Conservation (phyloP, 2,113 vertebrate species). For the Paracyprichromis sp. region DNA sequence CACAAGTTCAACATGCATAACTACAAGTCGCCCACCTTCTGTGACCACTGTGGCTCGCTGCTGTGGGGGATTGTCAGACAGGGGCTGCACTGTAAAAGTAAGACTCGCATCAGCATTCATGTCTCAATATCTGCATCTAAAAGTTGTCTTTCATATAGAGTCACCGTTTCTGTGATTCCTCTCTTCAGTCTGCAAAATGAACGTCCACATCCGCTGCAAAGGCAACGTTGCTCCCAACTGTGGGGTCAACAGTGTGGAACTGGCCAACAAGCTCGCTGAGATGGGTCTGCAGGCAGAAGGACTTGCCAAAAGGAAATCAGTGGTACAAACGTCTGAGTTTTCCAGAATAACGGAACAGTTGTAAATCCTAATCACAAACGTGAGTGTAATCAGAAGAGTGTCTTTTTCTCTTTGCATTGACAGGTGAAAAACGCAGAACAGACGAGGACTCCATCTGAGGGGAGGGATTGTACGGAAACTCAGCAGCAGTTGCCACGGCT, state of each 20-base stretch:
- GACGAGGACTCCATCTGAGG: slow-evolving; percentile 53
- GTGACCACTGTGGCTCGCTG: slow-evolving; percentile 94
- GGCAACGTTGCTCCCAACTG: slow-evolving; percentile 91
- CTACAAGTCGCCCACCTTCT: slow-evolving; percentile 95
- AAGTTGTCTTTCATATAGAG: background rate
- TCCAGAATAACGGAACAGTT: background rate
- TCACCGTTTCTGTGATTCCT: background rate
- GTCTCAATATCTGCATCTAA: background rate
- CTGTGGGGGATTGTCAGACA: slow-evolving; percentile 92
- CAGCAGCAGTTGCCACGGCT: slow-evolving; percentile 43
- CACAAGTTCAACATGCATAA: slow-evolving; percentile 92
- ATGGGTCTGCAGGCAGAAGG: slow-evolving; percentile 91
- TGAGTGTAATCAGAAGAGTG: background rate
- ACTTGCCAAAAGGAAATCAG: slow-evolving; percentile 69
- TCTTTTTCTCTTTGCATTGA: background rate
- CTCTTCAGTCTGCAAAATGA: slow-evolving; percentile 93
- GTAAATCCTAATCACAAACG: background rate
- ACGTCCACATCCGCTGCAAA: slow-evolving; percentile 92
- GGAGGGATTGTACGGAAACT: background rate
- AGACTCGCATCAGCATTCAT: slow-evolving; percentile 10
- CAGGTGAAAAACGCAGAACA: slow-evolving; percentile 41
- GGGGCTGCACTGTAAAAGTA: slow-evolving; percentile 97
- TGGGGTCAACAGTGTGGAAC: slow-evolving; percentile 88
- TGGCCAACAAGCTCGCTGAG: slow-evolving; percentile 87
- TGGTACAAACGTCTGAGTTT: slow-evolving; percentile 36